Evolutionary conservation across 2,797 vertebrate genomes (phyloP), one percentile per base, ranked within the genome.

Genomic region (Miichthys miiuy): DNA sequence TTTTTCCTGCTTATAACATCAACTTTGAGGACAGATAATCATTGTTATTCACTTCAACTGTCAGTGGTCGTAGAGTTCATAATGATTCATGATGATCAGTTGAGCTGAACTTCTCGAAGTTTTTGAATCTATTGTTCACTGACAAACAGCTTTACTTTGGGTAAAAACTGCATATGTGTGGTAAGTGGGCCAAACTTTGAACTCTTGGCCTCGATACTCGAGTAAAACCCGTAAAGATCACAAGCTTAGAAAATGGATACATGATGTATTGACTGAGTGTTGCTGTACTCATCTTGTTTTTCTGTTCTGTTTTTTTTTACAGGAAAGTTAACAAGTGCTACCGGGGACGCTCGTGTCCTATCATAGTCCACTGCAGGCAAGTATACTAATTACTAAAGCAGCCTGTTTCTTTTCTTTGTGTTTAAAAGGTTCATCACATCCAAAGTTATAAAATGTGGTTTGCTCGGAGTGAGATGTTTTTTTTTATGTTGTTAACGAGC

Each of bases 241-340:
- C 38, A 8, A 23, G 18, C 4, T 52, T 1, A 16, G 30, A 34
- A 34, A n/a, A 6, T 7, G 42, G 17, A 30, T 14, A 44, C 18
- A 16, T 30, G 10, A 2, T 62, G 38, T 57, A 9, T 25, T 65
- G 27, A 42, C 41, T 64, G 30, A 61, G 41, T 75, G 57, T 46
- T 38, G 11, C 12, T 65, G 73, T 56, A 6, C 79, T 83, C 8
- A 84, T 57, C 74, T 71, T n/a, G 54, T 80, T 52, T 87, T 57
- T 89, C 20, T 91, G 51, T 88, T 81, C 83, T 86, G 65, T 50
- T 80, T 96, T 81, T 96, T 96, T 80, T 96, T 96, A 83, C 96
- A 99, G 98, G 94, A 99, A 99, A 96, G 97, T 99, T 88, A 99
- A 99, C 96, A 99, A 99, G 96, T 99, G 98, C 95, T 99, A 99